Percentiles rank a stretch among this genome's conserved stretches.
These are phyloP conservation scores for Anser cygnoides DNA, from an alignment of 2,113 vertebrate species.

Conservation along the genomic window DNA sequence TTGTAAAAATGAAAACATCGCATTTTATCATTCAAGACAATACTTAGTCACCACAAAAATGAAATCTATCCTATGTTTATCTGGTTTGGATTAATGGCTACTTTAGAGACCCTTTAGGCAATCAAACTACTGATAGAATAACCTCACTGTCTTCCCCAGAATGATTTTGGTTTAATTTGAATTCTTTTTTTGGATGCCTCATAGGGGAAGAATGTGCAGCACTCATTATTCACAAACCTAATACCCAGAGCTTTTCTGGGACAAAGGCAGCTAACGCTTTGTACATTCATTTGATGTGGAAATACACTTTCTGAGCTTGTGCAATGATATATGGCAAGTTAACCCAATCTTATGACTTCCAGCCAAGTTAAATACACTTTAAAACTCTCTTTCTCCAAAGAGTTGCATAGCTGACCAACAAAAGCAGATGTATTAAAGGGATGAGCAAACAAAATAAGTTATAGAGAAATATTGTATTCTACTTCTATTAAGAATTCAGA, in stretches of 20 bases:
- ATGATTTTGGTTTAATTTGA: slow-evolving; percentile 35
- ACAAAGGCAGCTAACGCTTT: slow-evolving; percentile 19
- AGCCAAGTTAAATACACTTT: not conserved
- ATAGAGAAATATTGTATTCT: not conserved
- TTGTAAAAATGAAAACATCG: not conserved
- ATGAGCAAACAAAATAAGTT: not conserved
- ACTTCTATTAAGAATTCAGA: not conserved
- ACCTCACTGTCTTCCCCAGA: not conserved
- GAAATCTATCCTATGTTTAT: not conserved
- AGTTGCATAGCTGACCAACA: not conserved
- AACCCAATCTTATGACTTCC: not conserved
- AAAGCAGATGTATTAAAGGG: not conserved
- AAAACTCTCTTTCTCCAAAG: not conserved
- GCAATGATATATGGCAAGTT: not conserved
- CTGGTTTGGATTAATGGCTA: not conserved
- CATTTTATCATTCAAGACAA: not conserved
- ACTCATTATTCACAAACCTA: not conserved
- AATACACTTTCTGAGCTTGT: not conserved
- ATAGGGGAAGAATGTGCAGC: slow-evolving; percentile 19
- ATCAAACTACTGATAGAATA: not conserved
- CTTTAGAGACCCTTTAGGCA: not conserved
- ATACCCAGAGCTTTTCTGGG: slow-evolving; percentile 5
- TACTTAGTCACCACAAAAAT: slow-evolving; percentile 6
- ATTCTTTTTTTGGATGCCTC: slow-evolving; percentile 3
- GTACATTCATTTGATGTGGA: slow-evolving; percentile 1